phyloP scores from a whole-genome alignment of 2,888 invertebrate genomes.

The Melanostoma scalare region DNA sequence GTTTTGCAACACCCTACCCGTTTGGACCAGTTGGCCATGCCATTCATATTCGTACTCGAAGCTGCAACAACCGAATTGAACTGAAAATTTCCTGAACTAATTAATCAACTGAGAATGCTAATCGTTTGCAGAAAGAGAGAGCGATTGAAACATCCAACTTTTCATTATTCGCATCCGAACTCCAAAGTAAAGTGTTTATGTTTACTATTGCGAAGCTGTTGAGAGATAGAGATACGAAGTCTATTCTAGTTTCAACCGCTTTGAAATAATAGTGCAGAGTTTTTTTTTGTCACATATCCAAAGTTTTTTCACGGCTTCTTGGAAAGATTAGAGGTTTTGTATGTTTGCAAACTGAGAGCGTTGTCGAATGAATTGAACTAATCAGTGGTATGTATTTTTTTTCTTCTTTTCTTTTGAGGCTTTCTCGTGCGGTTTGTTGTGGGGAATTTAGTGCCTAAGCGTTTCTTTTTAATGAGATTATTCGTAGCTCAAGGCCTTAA shows the following conservation, averaged over 20 bases:
- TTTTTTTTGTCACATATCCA: constrained; percentile 2
- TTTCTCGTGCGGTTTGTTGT: constrained; percentile 15
- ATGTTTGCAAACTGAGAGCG: constrained; percentile 10
- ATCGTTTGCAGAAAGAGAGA: constrained; percentile 31
- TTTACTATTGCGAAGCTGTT: constrained; percentile 58
- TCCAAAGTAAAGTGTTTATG: constrained; percentile 34
- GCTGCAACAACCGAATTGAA: constrained; percentile 8
- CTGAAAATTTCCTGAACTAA: constrained; percentile 63
- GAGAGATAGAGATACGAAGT: constrained; percentile 43
- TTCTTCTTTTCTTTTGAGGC: constrained; percentile 2
- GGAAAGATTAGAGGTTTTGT: constrained; percentile 5
- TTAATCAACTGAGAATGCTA: constrained; percentile 65
- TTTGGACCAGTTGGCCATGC: constrained; percentile 36
- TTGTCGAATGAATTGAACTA: constrained; percentile 11
- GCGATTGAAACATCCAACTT: constrained; percentile 52
- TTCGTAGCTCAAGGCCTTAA: constrained; percentile 12
- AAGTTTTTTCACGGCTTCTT: constrained; percentile 35
- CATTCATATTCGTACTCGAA: constrained; percentile 28
- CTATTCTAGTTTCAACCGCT: constrained; percentile 27
- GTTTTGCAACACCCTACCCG: constrained; percentile 20
- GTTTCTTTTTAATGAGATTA: constrained; percentile 18
- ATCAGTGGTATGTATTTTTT: constrained; percentile 4
- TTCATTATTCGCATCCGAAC: constrained; percentile 22
- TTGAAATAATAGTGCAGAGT: neutral
- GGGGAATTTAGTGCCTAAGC: constrained; percentile 5